Evolutionary conservation across 2,888 invertebrate genomes (phyloP).

Genomic region (Tanypteryx hageni): DNA sequence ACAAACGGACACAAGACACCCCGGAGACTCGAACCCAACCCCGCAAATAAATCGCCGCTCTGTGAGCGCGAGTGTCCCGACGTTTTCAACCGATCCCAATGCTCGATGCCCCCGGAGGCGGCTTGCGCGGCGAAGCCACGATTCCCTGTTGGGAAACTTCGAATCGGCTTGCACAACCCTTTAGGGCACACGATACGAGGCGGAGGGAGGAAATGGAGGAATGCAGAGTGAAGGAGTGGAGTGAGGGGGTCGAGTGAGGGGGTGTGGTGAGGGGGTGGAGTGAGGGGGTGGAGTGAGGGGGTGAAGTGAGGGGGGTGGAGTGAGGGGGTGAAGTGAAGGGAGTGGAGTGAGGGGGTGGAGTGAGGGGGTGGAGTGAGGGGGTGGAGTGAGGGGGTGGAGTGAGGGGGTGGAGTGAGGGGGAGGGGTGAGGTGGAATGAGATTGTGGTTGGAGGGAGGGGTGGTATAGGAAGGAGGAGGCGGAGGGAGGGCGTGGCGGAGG

Average conservation of each 20-base stretch:
- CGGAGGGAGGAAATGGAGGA: not conserved
- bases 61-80: constrained; percentile 2
- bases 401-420: not conserved
- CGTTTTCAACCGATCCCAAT: not conserved
- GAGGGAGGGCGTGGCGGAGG: too few relatives aligned
- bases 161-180: constrained; percentile 12
- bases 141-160: not conserved
- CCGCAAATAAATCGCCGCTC: constrained; percentile 20
- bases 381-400: not conserved
- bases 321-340: too few relatives aligned
- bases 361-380: not conserved
- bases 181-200: constrained; percentile 3
- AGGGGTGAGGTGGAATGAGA: not conserved
- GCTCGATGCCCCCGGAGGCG: not conserved
- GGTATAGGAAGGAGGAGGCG: too few relatives aligned
- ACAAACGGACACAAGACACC: constrained; percentile 29
- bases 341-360: not conserved
- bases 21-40: not conserved
- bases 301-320: too few relatives aligned
- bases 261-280: not conserved
- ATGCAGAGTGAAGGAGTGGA: not conserved
- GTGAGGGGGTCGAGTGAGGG: not conserved
- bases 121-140: not conserved
- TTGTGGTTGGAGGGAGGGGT: too few relatives aligned
- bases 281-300: too few relatives aligned